phyloP scores from a whole-genome alignment of 1,140 invertebrate species.

The Formica selysi region DNA sequence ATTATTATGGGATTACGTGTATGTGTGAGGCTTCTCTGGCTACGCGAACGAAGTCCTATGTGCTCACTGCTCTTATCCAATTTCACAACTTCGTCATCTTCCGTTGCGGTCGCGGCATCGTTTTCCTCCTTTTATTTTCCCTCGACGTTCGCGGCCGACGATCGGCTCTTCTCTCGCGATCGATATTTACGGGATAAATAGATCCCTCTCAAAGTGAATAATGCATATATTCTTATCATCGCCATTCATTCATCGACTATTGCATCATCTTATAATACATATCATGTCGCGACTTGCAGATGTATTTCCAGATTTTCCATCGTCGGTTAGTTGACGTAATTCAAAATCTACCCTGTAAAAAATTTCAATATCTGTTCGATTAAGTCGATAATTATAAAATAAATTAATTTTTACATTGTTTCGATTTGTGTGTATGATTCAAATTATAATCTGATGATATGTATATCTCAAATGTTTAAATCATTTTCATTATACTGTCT shows the following conservation, averaged over 20 bases:
- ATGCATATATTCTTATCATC: neutral
- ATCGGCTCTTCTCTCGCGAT: constrained; percentile 26
- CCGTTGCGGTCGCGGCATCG: constrained; percentile 23
- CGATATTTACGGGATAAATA: constrained; percentile 55
- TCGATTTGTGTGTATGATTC: neutral
- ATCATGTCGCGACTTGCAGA: neutral
- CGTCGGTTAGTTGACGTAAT: neutral
- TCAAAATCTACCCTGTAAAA: neutral
- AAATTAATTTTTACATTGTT: neutral
- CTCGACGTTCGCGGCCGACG: constrained; percentile 8
- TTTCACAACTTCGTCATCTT: constrained; percentile 66
- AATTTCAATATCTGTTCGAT: neutral
- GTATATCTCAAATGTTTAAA: neutral
- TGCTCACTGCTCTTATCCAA: constrained; percentile 71
- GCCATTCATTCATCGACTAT: neutral
- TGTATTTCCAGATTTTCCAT: constrained; percentile 2
- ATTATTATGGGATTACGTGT: constrained; percentile 62
- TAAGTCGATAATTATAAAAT: neutral
- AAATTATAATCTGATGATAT: neutral
- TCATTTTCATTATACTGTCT: neutral
- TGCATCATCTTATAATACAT: neutral
- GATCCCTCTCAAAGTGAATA: neutral
- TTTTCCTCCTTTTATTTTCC: constrained; percentile 32
- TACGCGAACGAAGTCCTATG: constrained; percentile 70
- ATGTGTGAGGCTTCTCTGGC: constrained; percentile 65